Percentiles rank a stretch among this genome's conserved stretches.
Evolutionary conservation across 2,797 vertebrate species (phyloP).

Genomic region (Staurois parvus): DNA sequence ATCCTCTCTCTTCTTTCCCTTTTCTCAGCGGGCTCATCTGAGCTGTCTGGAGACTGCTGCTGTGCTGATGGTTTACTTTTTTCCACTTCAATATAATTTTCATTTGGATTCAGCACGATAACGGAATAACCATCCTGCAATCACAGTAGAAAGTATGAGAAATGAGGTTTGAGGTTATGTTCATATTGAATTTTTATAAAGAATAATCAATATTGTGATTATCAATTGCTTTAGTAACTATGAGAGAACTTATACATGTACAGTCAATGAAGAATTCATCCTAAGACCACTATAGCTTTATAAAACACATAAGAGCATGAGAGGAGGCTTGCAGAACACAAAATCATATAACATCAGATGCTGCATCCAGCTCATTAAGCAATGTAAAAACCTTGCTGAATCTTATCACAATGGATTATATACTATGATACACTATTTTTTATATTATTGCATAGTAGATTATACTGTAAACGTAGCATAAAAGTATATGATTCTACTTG

Average conservation of each 20-base stretch:
- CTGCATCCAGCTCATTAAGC: no score
- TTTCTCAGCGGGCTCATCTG: slow-evolving; percentile 96
- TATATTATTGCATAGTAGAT: no score
- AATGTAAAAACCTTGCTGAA: no score
- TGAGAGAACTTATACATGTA: neutral
- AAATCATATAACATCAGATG: no score
- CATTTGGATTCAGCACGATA: slow-evolving; percentile 96
- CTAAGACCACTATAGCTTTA: no score
- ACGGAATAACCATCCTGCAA: slow-evolving; percentile 93
- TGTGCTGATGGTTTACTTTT: slow-evolving; percentile 80
- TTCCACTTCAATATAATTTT: slow-evolving; percentile 97
- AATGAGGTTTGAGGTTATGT: slow-evolving; percentile 46
- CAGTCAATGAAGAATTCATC: no score
- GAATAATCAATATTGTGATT: neutral
- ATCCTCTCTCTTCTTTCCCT: slow-evolving; percentile 89
- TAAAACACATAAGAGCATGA: no score
- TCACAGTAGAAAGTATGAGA: slow-evolving; percentile 65
- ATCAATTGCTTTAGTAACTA: neutral
- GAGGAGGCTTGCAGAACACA: no score
- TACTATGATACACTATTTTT: no score
- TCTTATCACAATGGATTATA: no score
- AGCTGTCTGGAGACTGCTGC: slow-evolving; percentile 78
- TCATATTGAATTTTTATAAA: neutral
- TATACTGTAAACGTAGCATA: no score
- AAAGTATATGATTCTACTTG: no score